These are phyloP conservation scores for Antheraea yamamai DNA, from an alignment of 2,888 invertebrate genomes.

Conservation along the genomic window DNA sequence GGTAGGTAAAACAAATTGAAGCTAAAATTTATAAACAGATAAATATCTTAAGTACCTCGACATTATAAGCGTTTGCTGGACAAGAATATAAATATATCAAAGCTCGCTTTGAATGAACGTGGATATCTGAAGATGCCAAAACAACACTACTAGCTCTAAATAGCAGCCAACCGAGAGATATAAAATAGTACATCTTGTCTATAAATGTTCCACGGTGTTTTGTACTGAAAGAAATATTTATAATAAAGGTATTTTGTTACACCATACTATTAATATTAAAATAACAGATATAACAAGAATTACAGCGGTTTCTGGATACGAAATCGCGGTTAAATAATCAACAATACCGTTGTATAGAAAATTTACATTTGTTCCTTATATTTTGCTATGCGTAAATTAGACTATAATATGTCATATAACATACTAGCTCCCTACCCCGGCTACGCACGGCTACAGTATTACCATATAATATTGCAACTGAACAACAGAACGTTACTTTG, in stretches of 20 bases:
- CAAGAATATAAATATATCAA: slow-evolving; percentile 69
- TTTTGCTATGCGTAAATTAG: background rate
- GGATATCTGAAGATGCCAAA: slow-evolving; percentile 81
- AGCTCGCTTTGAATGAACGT: slow-evolving; percentile 77
- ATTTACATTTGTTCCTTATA: background rate
- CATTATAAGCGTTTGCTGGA: slow-evolving; percentile 77
- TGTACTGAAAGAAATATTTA: slow-evolving; percentile 34
- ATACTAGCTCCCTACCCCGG: too few relatives aligned
- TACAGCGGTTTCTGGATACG: background rate
- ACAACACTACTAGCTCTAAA: slow-evolving; percentile 84
- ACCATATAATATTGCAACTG: too few relatives aligned
- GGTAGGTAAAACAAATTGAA: background rate
- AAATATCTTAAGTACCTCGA: slow-evolving; percentile 71
- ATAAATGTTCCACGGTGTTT: slow-evolving; percentile 54
- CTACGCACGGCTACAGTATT: too few relatives aligned
- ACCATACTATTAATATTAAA: background rate
- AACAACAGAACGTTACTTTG: too few relatives aligned
- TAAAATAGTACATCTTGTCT: slow-evolving; percentile 82
- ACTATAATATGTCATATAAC: background rate
- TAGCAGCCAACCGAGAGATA: slow-evolving; percentile 84
- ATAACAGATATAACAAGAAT: background rate
- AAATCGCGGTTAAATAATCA: background rate
- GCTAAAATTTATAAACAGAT: background rate
- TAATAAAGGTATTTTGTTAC: background rate
- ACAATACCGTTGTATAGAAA: background rate